Evolutionary conservation across 2,888 invertebrate genomes (phyloP).

Genomic region (Lymantria monacha): DNA sequence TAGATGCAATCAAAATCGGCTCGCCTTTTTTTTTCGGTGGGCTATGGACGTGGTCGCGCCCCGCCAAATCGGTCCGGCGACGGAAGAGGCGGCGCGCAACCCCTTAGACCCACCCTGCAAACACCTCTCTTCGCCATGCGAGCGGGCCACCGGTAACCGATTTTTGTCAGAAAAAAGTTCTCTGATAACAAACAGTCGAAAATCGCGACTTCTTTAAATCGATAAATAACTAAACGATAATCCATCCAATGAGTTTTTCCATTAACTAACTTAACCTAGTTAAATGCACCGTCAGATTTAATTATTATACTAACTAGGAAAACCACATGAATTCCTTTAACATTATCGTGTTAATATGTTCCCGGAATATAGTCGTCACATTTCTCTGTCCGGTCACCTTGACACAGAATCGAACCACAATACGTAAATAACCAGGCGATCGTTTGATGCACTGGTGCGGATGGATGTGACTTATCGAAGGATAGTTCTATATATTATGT

Average conservation of each 20-base stretch:
- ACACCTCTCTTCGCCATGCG: no score
- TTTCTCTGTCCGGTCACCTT: slow-evolving; percentile 33
- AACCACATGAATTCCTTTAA: slow-evolving; percentile 7
- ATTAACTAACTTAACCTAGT: neutral
- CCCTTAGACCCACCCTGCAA: no score
- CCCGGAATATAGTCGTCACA: slow-evolving; percentile 37
- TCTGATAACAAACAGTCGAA: no score
- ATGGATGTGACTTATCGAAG: neutral
- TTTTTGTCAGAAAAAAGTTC: no score
- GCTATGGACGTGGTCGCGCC: no score
- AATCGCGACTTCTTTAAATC: no score
- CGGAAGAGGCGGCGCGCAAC: no score
- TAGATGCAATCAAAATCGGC: no score
- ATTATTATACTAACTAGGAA: slow-evolving; percentile 1
- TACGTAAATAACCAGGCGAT: slow-evolving; percentile 34
- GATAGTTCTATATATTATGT: neutral
- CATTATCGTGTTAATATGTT: slow-evolving; percentile 14
- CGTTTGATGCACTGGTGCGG: neutral
- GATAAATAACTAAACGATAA: neutral
- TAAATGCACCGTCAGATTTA: neutral
- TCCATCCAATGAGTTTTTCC: neutral
- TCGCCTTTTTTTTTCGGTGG: no score
- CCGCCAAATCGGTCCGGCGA: no score
- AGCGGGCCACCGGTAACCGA: no score
- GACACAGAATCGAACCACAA: slow-evolving; percentile 37